Evolutionary conservation across 1,140 invertebrate species (phyloP), one percentile per base, ranked within the genome.

Genomic region (Temnothorax longispinosus): DNA sequence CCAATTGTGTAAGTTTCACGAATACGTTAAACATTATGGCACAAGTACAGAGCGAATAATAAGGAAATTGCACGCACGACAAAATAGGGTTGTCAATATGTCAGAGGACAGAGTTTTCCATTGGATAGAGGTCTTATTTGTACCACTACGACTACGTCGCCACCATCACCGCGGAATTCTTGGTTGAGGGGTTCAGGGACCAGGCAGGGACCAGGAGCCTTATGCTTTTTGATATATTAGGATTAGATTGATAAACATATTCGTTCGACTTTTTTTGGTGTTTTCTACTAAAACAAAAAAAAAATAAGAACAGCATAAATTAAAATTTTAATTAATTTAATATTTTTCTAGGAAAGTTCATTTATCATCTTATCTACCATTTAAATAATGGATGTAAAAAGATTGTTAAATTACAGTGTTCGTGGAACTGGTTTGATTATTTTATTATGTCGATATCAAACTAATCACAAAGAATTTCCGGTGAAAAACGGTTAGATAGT

Each of bases 351-450:
- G 21, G 11, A 58, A 60, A 58, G 18, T 76, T 27, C 4, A 56
- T 41, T 75, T 41, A n/a, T 15, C 21, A 80, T 65, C 11, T 78
- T 10, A 58, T 35, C 3, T 69, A 81, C 38, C 10, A 3, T 52
- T 62, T 82, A 87, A 72, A 74, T 15, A 47, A n/a, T 74, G 54
- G 32, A 21, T 21, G 11, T 52, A 18, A 54, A 50, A 81, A 81
- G 8, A 81, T 58, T 27, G 18, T 44, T 80, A 67, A 35, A 56
- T 7, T 81, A 54, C 3, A 54, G 21, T 75, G 27, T 10, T 81
- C 3, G 15, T 71, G 32, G 11, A 74, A 84, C 11, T 84, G 2
- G 35, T 75, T 54, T 3, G 7, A 10, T 41, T 78, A 65, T 44
- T 21, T 52, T 32, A 6, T 13, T 41, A 69, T 18, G 10, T 64